Percentiles rank a stretch among this genome's conserved stretches.
phyloP scores from a whole-genome alignment of 1,140 invertebrate genomes.

The Bombus breviceps region DNA sequence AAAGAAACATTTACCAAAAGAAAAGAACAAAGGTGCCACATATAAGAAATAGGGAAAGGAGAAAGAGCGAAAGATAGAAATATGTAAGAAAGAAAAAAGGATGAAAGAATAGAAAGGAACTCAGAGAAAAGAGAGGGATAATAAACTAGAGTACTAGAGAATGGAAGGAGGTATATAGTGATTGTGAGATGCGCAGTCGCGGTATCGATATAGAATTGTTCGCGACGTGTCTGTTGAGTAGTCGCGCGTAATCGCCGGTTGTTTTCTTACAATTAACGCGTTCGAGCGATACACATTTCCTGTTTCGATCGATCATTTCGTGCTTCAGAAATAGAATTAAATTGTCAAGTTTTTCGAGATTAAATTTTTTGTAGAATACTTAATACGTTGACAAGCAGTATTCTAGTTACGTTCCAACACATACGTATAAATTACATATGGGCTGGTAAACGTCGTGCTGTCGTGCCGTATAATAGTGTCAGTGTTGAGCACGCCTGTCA shows the following conservation, averaged over 20 bases:
- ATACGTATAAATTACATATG: constrained; percentile 6
- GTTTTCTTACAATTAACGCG: constrained; percentile 16
- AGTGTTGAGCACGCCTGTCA: background rate
- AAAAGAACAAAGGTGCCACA: background rate
- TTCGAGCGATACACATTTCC: background rate
- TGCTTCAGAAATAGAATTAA: background rate
- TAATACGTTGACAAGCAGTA: background rate
- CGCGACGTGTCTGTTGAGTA: constrained; percentile 35
- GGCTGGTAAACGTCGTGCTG: constrained; percentile 3
- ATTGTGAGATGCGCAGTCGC: constrained; percentile 38
- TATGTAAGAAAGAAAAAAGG: background rate
- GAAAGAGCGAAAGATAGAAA: background rate
- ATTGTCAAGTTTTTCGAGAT: background rate
- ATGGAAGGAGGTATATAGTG: background rate
- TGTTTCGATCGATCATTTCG: background rate
- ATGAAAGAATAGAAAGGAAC: background rate
- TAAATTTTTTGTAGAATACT: background rate
- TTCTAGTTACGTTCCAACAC: background rate
- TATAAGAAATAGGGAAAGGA: background rate
- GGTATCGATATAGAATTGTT: constrained; percentile 22
- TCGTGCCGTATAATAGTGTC: constrained; percentile 29
- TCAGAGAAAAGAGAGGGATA: background rate
- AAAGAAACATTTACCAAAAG: background rate
- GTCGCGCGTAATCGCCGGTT: background rate
- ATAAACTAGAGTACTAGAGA: constrained; percentile 13